Base-by-base conservation (phyloP, 2,113 vertebrate genomes). In the Menura novaehollandiae region DNA sequence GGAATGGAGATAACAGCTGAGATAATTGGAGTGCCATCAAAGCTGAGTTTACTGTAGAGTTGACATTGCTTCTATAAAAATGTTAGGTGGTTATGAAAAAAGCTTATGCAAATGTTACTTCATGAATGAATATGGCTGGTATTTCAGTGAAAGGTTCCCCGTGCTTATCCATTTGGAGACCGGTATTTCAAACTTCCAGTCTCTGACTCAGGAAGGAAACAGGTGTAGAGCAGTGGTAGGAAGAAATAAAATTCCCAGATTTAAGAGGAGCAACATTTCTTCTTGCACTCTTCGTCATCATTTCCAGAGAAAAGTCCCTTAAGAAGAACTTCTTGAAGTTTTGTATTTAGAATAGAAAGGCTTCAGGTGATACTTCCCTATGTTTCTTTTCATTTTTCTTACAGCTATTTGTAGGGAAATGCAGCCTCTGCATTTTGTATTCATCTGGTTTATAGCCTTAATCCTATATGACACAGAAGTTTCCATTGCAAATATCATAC, bases 401-500 rank as follows among this genome's bases (percentile, higher is more conserved):
- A 8, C 62, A 79, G 22, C 46, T 35, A 2, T 85, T 60, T 77
- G 20, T 84, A 44, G 52, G 9, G 55, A 94, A 71, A 35, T 63
- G 33, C 52, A 60, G 21, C 44, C 37, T 93, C 47, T 87, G 30
- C 52, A 15, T 75, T 85, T 91, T 85, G 33, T 56, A 55, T 82
- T 89, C 46, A 26, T 58, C 53, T 95, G 27, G 56, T 86, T 84
- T 86, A 47, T 84, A 52, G 43, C 39, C 52, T 67, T 81, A 81
- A 91, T 96, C 68, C 80, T 95, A 14, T 74, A 44, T 89, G 86
- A 80, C 91, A 93, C 59, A 90, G 46, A 89, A 81, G 80, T 95
- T 97, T 81, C 91, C 84, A 92, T 21, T 91, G 80, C 83, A 81
- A 67, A 37, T 92, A 76, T 51, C 56, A 43, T 85, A 62, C 0